Percentiles rank a stretch among this genome's conserved stretches.
phyloP scores from a whole-genome alignment of 2,113 vertebrate genomes.

The Lathamus discolor region DNA sequence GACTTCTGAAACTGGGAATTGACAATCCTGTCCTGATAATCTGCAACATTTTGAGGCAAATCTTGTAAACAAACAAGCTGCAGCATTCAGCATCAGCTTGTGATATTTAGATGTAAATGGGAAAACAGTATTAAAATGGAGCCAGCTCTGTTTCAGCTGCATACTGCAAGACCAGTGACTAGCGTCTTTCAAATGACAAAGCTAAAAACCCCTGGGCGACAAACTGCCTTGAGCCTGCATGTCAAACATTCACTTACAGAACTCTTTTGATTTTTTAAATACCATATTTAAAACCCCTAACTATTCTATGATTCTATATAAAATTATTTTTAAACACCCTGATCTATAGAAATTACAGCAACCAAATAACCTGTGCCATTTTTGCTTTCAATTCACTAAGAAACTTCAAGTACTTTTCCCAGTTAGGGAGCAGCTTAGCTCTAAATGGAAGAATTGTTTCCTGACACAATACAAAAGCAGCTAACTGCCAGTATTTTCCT shows the following conservation, averaged over 20 bases:
- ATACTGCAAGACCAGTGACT: background rate
- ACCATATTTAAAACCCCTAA: background rate
- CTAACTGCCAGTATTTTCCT: background rate
- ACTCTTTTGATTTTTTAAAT: background rate
- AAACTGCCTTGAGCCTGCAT: background rate
- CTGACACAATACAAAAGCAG: background rate
- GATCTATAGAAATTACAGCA: background rate
- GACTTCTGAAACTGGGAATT: background rate
- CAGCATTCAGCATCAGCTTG: background rate
- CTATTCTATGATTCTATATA: no score
- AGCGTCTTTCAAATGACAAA: background rate
- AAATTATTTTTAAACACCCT: background rate
- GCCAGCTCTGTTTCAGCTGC: background rate
- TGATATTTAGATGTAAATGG: background rate
- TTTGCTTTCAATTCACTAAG: background rate
- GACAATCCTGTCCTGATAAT: background rate
- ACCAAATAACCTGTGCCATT: background rate
- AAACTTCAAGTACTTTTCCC: background rate
- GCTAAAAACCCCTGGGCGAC: background rate
- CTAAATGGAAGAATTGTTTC: background rate
- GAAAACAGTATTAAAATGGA: rapidly evolving
- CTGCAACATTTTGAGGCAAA: background rate
- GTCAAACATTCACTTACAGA: background rate
- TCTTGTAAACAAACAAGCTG: background rate
- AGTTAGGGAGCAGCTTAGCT: background rate